These are phyloP conservation scores for Pandemis cinnamomeana DNA, from an alignment of 2,888 invertebrate species.

Conservation along the genomic window DNA sequence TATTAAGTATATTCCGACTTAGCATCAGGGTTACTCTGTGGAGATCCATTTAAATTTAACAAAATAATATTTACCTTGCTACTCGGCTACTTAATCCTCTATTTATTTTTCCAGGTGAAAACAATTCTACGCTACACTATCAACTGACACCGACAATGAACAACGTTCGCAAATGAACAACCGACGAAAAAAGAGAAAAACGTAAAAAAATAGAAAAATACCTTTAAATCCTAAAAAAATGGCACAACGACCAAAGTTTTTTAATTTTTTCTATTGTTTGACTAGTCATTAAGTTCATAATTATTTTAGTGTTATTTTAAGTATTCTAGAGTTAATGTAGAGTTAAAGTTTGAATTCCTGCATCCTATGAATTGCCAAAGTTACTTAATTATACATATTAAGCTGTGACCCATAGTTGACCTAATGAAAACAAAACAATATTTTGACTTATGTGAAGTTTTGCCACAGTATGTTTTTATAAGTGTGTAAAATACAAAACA, in stretches of 20 bases:
- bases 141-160: constrained; percentile 82
- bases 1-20: too few relatives aligned
- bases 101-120: constrained; percentile 56
- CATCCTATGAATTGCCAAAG: constrained; percentile 39
- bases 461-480: constrained; percentile 21
- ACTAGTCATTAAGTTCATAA: constrained; percentile 64
- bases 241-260: constrained; percentile 83
- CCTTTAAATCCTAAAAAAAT: constrained; percentile 78
- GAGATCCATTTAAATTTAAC: too few relatives aligned
- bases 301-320: constrained; percentile 43
- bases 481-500: constrained; percentile 51
- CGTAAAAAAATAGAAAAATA: constrained; percentile 77
- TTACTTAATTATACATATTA: constrained; percentile 13
- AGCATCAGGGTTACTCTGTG: too few relatives aligned
- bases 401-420: constrained; percentile 38
- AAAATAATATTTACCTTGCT: not conserved
- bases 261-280: constrained; percentile 68
- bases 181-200: constrained; percentile 57
- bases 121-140: constrained; percentile 54
- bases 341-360: constrained; percentile 37
- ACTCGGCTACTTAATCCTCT: not conserved
- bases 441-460: constrained; percentile 20
- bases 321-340: constrained; percentile 12
- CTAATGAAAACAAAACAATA: not conserved
- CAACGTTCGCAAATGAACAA: constrained; percentile 55